Conservation (phyloP, 2,797 vertebrate species). For the Coracias cyanogaster region DNA sequence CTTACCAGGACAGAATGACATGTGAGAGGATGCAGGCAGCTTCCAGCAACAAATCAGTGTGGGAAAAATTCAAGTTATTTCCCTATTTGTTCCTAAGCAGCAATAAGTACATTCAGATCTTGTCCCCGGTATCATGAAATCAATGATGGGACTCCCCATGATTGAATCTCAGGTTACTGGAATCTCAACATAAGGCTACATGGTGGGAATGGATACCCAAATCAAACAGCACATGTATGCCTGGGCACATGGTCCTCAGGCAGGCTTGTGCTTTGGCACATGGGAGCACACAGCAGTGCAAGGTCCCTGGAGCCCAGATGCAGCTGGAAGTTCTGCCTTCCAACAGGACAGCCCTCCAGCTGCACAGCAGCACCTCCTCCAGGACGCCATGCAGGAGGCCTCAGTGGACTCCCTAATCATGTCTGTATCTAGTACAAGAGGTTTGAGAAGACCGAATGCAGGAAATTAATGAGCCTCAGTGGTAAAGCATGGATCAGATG, state of each 20-base stretch:
- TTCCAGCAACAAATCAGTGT: not conserved
- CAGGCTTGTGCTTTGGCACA: not conserved
- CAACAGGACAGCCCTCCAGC: not conserved
- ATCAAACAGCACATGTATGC: not conserved
- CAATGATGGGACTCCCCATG: not conserved
- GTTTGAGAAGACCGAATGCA: not conserved
- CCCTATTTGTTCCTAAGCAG: not conserved
- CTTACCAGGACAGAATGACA: not conserved
- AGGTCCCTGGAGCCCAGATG: not conserved
- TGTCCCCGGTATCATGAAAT: not conserved
- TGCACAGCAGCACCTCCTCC: not conserved
- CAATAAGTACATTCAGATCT: not conserved
- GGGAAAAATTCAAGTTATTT: not conserved
- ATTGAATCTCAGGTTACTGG: not conserved
- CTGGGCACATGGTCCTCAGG: accelerated
- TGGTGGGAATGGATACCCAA: not conserved
- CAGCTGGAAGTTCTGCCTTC: not conserved
- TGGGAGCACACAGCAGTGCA: not conserved
- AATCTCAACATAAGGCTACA: not conserved
- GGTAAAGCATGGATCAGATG: not conserved
- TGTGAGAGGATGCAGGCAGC: not conserved
- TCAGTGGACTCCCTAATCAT: not conserved
- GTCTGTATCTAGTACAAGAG: not conserved
- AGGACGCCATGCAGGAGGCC: accelerated
- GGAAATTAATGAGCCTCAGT: not conserved